Percentiles rank a stretch among this genome's conserved stretches.
Evolutionary conservation across 2,888 invertebrate species (phyloP).

Genomic region (Luperina nickerlii): DNA sequence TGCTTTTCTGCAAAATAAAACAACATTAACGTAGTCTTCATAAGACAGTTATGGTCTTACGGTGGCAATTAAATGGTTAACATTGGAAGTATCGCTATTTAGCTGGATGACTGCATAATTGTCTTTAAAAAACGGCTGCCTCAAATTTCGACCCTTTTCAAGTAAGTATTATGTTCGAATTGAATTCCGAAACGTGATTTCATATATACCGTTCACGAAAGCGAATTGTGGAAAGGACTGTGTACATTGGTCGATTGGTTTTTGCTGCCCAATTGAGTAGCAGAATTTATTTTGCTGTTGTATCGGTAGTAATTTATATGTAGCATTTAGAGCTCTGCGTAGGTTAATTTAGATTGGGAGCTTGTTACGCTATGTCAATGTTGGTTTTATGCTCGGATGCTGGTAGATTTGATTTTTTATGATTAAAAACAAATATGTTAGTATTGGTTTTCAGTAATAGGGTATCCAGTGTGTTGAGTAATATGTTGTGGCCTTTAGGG

Average conservation of each 20-base stretch:
- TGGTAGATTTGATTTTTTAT: conserved; percentile 26
- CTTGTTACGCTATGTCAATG: conserved; percentile 44
- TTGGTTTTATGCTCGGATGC: conserved; percentile 36
- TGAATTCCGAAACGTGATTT: conserved; percentile 68
- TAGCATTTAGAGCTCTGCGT: conserved; percentile 28
- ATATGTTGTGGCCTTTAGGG: neutral
- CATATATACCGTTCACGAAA: conserved; percentile 72
- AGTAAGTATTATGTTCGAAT: conserved; percentile 67
- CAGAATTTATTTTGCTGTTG: conserved; percentile 44
- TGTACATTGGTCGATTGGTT: conserved; percentile 62
- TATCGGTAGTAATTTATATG: conserved; percentile 47
- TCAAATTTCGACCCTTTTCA: conserved; percentile 61
- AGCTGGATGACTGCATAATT: conserved; percentile 46
- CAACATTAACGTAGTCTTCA: conserved; percentile 10
- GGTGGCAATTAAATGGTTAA: conserved; percentile 38
- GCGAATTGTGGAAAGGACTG: conserved; percentile 61
- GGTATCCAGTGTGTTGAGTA: neutral
- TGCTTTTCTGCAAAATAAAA: neutral
- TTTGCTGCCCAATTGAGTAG: conserved; percentile 44
- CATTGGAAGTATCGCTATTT: conserved; percentile 29
- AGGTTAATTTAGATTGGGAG: conserved; percentile 45
- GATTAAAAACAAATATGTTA: conserved; percentile 54
- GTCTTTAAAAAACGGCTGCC: conserved; percentile 33
- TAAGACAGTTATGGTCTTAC: conserved; percentile 22
- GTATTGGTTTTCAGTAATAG: conserved; percentile 26